Evolutionary conservation across 1,140 invertebrate species (phyloP), one percentile per base, ranked within the genome.

Genomic region (Pteromalus puparum): DNA sequence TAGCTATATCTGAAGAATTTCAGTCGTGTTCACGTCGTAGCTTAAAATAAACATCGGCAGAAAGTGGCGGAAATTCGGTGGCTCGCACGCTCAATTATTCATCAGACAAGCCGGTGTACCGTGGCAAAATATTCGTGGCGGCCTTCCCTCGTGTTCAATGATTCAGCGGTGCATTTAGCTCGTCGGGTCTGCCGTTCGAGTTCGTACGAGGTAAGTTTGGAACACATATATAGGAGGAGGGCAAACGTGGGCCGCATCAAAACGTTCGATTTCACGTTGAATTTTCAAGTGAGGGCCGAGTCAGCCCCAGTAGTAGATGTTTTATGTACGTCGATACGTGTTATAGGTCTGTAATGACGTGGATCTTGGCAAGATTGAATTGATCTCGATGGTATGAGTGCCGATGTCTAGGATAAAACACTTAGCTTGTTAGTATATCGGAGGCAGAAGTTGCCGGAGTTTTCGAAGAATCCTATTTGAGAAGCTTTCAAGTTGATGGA

Each of bases 91-190:
- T 83, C 12, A 78, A 83, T 83, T 68, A 83, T 83, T 83, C 46
- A 70, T 83, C 46, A 70, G 6, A 48, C 7, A 2, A 53, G 38
- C 34, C n/a, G n/a, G 65, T 21, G 28, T 38, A 21, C 30, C n/a
- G 46, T 12, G n/a, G 61, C 1, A 13, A 68, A 68, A 68, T 26
- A 12, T 68, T 38, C 26, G 12, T 28, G 18, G n/a, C 1, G 30
- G 61, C n/a, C 26, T 83, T 77, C 1, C 38, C 38, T 42, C 21
- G 38, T 15, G 24, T 48, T 83, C 67, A 83, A 83, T 83, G 70
- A 83, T 83, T 78, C 82, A 83, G 21, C 10, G 26, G 18, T 42
- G 34, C 81, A 61, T 65, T 83, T 77, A 48, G 48, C 34, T 76
- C 12, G 34, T 15, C 48, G 15, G 13, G 15, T 53, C 12, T 5